These are phyloP conservation scores for Dunckerocampus dactyliophorus DNA, from an alignment of 2,113 vertebrate genomes.

Conservation along the genomic window DNA sequence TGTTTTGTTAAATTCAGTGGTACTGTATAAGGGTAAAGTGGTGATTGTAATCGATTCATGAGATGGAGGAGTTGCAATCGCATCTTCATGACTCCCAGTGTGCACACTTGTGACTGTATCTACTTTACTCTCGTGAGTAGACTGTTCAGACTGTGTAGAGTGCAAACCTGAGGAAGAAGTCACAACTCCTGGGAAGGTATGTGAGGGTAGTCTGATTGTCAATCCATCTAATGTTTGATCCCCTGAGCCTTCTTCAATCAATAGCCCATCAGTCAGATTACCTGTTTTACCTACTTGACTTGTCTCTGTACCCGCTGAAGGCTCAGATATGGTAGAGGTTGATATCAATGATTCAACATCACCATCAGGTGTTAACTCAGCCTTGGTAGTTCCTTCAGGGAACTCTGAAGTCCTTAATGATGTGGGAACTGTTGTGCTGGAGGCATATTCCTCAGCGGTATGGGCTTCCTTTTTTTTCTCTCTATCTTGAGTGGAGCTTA, in stretches of 20 bases:
- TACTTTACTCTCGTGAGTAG: no score
- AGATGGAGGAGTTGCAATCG: background rate
- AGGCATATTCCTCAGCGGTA: conserved; percentile 18
- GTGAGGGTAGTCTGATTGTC: conserved; percentile 15
- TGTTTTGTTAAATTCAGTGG: conserved; percentile 40
- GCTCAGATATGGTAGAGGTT: conserved; percentile 4
- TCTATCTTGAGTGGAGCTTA: conserved; percentile 20
- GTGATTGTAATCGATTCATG: conserved; percentile 17
- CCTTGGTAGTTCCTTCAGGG: conserved; percentile 12
- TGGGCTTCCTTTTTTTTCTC: conserved; percentile 23
- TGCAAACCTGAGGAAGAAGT: background rate
- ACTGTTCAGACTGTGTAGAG: no score
- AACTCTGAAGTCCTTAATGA: conserved; percentile 14
- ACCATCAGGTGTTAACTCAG: conserved; percentile 24
- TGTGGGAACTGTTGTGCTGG: conserved; percentile 23
- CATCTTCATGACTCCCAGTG: no score
- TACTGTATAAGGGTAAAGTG: conserved; percentile 37
- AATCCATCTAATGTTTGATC: conserved; percentile 26
- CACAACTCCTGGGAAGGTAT: background rate
- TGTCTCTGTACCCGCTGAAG: conserved; percentile 11
- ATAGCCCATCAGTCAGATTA: background rate
- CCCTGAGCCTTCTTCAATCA: conserved; percentile 21
- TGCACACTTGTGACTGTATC: no score
- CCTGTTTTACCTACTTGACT: background rate
- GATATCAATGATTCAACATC: conserved; percentile 17